Percentiles rank a stretch among this genome's conserved stretches.
Conservation (phyloP, 2,113 vertebrate genomes). For the Hiodon alosoides region DNA sequence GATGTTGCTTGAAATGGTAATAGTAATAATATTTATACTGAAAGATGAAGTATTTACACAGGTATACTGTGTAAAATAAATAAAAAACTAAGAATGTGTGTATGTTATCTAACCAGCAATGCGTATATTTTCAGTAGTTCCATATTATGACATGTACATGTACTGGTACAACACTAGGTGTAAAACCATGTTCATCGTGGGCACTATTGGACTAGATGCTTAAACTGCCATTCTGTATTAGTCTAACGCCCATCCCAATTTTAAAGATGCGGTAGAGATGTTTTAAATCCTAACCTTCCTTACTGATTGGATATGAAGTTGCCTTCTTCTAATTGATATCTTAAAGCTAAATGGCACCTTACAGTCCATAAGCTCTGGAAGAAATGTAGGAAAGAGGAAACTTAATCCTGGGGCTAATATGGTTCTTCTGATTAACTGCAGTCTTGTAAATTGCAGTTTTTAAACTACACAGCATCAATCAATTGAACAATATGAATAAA, state of each 20-base stretch:
- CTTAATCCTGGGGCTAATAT: neutral
- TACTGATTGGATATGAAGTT: neutral
- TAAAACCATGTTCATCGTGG: neutral
- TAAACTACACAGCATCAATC: too few relatives aligned
- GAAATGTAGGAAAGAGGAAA: too few relatives aligned
- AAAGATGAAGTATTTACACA: too few relatives aligned
- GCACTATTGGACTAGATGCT: neutral
- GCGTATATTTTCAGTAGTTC: too few relatives aligned
- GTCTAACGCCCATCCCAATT: neutral
- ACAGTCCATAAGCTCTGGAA: neutral
- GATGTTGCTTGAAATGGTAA: constrained; percentile 87
- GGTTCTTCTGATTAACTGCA: neutral
- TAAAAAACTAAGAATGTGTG: too few relatives aligned
- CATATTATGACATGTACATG: too few relatives aligned
- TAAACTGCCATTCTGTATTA: neutral
- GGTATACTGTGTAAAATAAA: neutral
- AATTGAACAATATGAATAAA: neutral
- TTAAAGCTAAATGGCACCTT: too few relatives aligned
- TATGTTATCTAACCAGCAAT: neutral
- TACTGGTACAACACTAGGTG: too few relatives aligned
- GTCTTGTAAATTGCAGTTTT: too few relatives aligned
- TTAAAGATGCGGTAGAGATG: too few relatives aligned
- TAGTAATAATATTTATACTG: neutral
- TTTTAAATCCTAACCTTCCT: neutral
- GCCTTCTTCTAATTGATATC: neutral